phyloP scores from a whole-genome alignment of 2,888 invertebrate species.

The Nephrotoma appendiculata region DNA sequence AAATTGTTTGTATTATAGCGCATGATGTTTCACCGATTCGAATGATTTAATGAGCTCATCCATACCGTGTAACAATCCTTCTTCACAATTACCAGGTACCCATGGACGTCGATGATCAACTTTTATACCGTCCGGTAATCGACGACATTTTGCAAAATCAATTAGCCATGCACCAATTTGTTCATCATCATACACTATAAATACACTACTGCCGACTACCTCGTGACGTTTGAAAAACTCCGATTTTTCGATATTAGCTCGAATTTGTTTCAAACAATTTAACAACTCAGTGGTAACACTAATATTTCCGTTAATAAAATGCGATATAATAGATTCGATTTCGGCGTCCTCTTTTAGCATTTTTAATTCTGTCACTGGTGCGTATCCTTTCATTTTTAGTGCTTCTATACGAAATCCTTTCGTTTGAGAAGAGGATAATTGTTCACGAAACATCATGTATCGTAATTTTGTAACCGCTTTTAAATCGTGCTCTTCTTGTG shows the following conservation, averaged over 20 bases:
- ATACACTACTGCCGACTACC: constrained; percentile 85
- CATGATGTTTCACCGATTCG: constrained; percentile 27
- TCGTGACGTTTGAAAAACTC: constrained; percentile 77
- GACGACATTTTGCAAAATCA: constrained; percentile 88
- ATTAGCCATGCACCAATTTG: constrained; percentile 91
- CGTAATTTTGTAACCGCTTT: constrained; percentile 87
- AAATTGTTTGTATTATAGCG: background rate
- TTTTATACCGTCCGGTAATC: constrained; percentile 48
- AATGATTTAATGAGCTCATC: constrained; percentile 75
- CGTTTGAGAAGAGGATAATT: constrained; percentile 80
- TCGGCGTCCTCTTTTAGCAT: constrained; percentile 66
- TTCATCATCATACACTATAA: constrained; percentile 81
- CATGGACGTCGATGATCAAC: constrained; percentile 72
- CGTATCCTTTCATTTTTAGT: constrained; percentile 69
- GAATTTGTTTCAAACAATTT: constrained; percentile 59
- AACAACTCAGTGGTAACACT: constrained; percentile 54
- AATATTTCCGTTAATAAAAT: constrained; percentile 53
- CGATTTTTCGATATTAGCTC: constrained; percentile 66
- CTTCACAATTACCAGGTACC: constrained; percentile 92
- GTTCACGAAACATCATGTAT: constrained; percentile 93
- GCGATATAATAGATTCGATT: constrained; percentile 54
- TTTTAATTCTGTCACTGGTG: constrained; percentile 77
- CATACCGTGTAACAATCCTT: constrained; percentile 84
- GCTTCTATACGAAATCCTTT: constrained; percentile 95
- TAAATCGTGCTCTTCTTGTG: constrained; percentile 60